Evolutionary conservation across 2,113 vertebrate genomes (phyloP), one percentile per base, ranked within the genome.

Genomic region (Saimiri boliviensis): DNA sequence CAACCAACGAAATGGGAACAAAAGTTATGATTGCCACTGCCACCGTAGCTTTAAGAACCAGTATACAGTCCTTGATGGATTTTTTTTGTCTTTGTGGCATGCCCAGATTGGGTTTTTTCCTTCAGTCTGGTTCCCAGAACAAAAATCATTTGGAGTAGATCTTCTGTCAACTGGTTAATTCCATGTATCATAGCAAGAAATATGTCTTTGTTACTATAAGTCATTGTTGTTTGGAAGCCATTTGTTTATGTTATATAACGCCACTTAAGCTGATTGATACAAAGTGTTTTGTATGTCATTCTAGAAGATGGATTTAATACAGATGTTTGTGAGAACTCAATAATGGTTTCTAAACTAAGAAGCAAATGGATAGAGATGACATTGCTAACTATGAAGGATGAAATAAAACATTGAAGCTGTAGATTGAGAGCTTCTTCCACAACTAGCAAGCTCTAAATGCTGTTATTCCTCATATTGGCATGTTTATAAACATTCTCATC

Each of bases 261-360:
- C 9, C 47, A 32, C 35, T 90, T 52, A 89, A 23, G 10, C 25
- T 92, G 54, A 86, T 9, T 49, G 23, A 77, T 25, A 82, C 49
- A 76, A 82, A 89, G 76, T 40, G 40, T 37, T 66, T 70, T 14
- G 8, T 45, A 49, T 40, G 30, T 49, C 90, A n/a, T 20, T 37
- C 20, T 86, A 27, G 23, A 60, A 81, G 42, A 71, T 30, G 13
- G 32, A 79, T 89, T 81, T 76, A 71, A 90, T 42, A 70, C 0
- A 30, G 54, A 94, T 68, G 30, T 40, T 47, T 52, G 14, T 52
- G 40, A 79, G 45, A 40, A 74, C 13, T 87, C 76, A 35, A 25
- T 12, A 40, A 74, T n/a, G 32, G 21, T 93, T 95, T 92, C 73
- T 68, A n/a, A 93, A 74, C 6, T 79, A 68, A 95, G n/a, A 30